phyloP scores from a whole-genome alignment of 2,113 vertebrate species.

The Egretta garzetta region DNA sequence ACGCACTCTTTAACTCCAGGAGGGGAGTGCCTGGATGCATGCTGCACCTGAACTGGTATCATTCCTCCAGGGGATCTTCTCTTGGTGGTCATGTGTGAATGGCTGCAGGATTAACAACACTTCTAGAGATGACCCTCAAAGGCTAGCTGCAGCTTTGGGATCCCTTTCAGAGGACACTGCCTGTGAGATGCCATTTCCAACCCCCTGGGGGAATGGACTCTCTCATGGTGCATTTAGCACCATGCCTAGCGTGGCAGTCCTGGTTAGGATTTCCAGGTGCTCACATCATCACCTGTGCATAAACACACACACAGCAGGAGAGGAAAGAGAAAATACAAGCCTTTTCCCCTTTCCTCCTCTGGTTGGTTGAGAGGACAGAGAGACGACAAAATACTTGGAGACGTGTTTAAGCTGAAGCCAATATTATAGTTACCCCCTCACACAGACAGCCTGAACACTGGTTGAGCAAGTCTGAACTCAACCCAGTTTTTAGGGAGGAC shows the following conservation, averaged over 20 bases:
- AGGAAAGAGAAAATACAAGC: neutral
- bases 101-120: neutral
- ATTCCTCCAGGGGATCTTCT: neutral
- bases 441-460: neutral
- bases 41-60: neutral
- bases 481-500: neutral
- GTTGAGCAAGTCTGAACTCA: neutral
- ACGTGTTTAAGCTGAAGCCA: neutral
- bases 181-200: neutral
- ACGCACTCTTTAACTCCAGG: neutral
- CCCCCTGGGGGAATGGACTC: rapidly evolving
- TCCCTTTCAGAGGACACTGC: neutral
- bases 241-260: neutral
- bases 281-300: neutral
- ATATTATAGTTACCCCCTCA: neutral
- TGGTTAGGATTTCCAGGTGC: neutral
- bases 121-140: neutral
- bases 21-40: neutral
- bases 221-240: neutral
- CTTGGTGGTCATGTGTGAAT: neutral
- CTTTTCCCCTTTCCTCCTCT: neutral
- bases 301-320: neutral
- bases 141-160: neutral
- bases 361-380: neutral
- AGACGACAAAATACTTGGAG: neutral